Evolutionary conservation across 2,888 invertebrate genomes (phyloP).

Genomic region (Vannuccia rotundouncinata): DNA sequence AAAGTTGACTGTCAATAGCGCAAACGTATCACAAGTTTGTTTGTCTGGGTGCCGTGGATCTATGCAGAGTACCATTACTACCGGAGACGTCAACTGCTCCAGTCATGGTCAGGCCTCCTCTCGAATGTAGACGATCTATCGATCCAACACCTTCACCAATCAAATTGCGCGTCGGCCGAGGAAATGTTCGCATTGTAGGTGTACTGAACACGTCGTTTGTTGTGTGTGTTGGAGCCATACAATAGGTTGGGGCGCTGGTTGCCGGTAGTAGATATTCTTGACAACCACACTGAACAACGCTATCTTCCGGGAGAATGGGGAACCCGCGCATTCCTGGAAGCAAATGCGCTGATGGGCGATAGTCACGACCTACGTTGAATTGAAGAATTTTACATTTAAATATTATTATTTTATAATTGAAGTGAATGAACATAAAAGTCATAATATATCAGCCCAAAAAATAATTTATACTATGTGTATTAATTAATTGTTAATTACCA

Average conservation of each 20-base stretch:
- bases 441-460: too few species aligned
- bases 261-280: background rate
- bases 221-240: background rate
- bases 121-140: background rate
- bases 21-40: background rate
- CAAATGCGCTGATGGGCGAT: background rate
- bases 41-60: background rate
- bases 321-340: background rate
- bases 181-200: background rate
- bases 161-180: background rate
- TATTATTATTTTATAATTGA: background rate
- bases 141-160: background rate
- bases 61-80: background rate
- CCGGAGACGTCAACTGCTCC: background rate
- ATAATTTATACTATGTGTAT: too few species aligned
- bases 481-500: too few species aligned
- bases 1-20: too few species aligned
- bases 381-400: too few species aligned
- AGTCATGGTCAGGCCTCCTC: background rate
- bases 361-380: background rate
- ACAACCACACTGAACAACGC: constrained; percentile 19
- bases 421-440: background rate
- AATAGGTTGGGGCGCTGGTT: background rate
- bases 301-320: constrained; percentile 7
- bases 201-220: background rate